A percentile compares a stretch with the other conserved stretches of the same genome.
phyloP scores from a whole-genome alignment of 2,888 invertebrate genomes.

The Microplitis manilae region DNA sequence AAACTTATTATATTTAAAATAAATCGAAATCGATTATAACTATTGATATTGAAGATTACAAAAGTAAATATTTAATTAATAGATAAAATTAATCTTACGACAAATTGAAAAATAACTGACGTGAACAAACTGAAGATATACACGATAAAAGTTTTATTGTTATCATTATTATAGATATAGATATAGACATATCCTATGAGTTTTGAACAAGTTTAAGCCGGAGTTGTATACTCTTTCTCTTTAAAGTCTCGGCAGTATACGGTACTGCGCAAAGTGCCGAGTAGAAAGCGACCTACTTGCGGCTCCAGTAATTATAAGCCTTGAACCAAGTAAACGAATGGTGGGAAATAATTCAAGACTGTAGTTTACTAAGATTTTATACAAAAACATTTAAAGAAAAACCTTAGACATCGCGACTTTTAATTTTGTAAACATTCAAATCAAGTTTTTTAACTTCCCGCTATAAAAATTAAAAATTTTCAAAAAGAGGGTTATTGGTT shows the following conservation, averaged over 20 bases:
- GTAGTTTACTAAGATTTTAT: background rate
- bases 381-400: background rate
- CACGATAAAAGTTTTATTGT: background rate
- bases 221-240: background rate
- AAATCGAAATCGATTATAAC: too few species aligned
- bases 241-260: slow-evolving; percentile 18
- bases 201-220: background rate
- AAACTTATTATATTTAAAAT: too few species aligned
- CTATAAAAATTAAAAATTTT: background rate
- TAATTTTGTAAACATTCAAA: background rate
- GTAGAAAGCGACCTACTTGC: slow-evolving; percentile 70
- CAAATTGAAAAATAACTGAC: background rate
- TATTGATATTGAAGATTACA: background rate
- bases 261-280: slow-evolving; percentile 53
- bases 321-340: slow-evolving; percentile 65
- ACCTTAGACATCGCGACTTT: background rate
- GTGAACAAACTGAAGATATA: background rate
- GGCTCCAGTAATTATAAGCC: slow-evolving; percentile 69
- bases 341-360: slow-evolving; percentile 7
- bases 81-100: background rate
- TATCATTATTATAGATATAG: background rate
- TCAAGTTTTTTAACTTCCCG: background rate
- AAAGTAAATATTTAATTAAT: background rate
- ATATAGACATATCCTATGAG: background rate
- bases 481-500: background rate